Conservation (phyloP, 2,888 invertebrate species). For the Gymnoscelis rufifasciata region DNA sequence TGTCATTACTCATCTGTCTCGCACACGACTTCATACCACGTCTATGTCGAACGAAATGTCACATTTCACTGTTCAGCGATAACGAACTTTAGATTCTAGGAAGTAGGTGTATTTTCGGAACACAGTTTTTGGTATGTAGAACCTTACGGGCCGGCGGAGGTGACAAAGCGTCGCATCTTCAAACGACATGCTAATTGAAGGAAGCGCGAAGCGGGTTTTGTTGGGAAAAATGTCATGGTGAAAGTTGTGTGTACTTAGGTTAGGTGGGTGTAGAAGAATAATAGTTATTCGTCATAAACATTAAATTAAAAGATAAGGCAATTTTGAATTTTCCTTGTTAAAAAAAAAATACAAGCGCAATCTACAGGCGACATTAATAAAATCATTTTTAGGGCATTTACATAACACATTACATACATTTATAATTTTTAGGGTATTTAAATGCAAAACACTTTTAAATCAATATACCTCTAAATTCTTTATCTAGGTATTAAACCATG, state of each 20-base stretch:
- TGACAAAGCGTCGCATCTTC: constrained; percentile 62
- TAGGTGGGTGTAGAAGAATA: too few species aligned
- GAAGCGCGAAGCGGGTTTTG: constrained; percentile 57
- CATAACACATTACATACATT: too few species aligned
- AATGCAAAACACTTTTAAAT: too few species aligned
- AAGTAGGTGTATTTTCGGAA: constrained; percentile 39
- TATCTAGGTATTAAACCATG: too few species aligned
- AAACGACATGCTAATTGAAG: constrained; percentile 77
- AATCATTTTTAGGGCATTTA: too few species aligned
- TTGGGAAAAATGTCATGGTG: constrained; percentile 43
- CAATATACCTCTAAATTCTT: too few species aligned
- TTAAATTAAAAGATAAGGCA: too few species aligned
- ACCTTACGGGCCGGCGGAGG: constrained; percentile 40
- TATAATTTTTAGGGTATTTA: too few species aligned
- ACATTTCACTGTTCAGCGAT: constrained; percentile 44
- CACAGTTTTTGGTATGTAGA: constrained; percentile 32
- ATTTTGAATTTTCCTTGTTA: too few species aligned
- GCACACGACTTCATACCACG: constrained; percentile 64
- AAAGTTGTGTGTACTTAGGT: constrained; percentile 28
- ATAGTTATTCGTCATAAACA: too few species aligned
- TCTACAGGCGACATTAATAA: too few species aligned
- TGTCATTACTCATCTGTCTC: constrained; percentile 77
- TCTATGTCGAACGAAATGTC: constrained; percentile 50
- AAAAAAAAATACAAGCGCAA: too few species aligned
- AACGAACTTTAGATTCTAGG: constrained; percentile 48